Evolutionary conservation across 2,888 invertebrate species (phyloP).

Genomic region (Chalcis sispes): DNA sequence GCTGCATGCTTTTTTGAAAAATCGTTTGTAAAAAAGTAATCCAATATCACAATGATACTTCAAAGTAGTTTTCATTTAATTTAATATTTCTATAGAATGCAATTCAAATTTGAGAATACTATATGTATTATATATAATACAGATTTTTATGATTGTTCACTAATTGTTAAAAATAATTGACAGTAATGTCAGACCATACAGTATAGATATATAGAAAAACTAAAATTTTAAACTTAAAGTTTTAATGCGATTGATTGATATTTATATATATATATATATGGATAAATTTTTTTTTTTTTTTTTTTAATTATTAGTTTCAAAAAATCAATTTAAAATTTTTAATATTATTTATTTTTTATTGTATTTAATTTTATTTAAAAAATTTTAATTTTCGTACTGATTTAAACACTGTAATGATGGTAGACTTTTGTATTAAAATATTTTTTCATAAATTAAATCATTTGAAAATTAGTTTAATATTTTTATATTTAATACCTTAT

Average conservation of each 20-base stretch:
- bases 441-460: slow-evolving; percentile 2
- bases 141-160: slow-evolving; percentile 27
- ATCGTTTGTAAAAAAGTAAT: slow-evolving; percentile 36
- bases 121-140: slow-evolving; percentile 24
- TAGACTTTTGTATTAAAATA: slow-evolving; percentile 7
- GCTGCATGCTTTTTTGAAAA: no score
- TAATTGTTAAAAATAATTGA: slow-evolving; percentile 24
- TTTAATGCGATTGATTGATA: slow-evolving; percentile 40
- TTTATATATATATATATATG: neutral
- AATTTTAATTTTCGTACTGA: no score
- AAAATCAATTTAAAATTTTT: neutral
- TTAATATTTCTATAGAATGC: slow-evolving; percentile 20
- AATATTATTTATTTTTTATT: slow-evolving; percentile 3
- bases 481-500: slow-evolving; percentile 32
- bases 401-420: no score
- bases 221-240: slow-evolving; percentile 38
- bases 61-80: slow-evolving; percentile 23
- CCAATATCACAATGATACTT: slow-evolving; percentile 15
- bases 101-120: slow-evolving; percentile 10
- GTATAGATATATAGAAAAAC: slow-evolving; percentile 43
- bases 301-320: neutral
- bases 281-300: neutral
- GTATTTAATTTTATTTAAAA: neutral
- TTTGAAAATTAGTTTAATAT: slow-evolving; percentile 5
- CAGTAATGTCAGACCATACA: slow-evolving; percentile 45